Evolutionary conservation across 2,797 vertebrate species (phyloP).

Genomic region (Melanotaenia nigrans): DNA sequence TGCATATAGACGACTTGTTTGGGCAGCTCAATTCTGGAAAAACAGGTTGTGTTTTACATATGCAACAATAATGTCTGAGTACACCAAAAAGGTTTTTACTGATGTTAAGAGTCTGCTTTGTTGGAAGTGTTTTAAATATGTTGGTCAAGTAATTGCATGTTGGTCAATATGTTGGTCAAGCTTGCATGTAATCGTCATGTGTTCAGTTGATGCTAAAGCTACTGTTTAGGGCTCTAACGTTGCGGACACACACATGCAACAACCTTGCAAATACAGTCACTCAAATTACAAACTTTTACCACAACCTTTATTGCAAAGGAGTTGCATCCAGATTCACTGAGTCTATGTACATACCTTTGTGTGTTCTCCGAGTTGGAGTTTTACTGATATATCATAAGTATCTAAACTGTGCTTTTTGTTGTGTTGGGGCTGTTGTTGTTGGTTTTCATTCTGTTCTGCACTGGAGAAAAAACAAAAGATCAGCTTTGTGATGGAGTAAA

Average conservation of each 20-base stretch:
- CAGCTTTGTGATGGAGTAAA: neutral
- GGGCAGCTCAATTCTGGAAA: slow-evolving; percentile 41
- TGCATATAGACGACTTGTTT: slow-evolving; percentile 35
- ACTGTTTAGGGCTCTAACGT: slow-evolving; percentile 2
- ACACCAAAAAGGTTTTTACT: neutral
- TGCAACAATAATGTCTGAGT: slow-evolving; percentile 11
- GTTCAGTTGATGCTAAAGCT: neutral
- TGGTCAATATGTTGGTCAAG: neutral
- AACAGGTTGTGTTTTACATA: slow-evolving; percentile 33
- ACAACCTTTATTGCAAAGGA: no score
- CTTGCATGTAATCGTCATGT: neutral
- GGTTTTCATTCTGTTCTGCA: no score
- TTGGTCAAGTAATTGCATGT: neutral
- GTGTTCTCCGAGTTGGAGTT: neutral
- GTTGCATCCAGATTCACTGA: no score
- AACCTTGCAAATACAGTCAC: neutral
- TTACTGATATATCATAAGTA: neutral
- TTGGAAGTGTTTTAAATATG: neutral
- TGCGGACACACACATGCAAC: neutral
- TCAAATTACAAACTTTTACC: no score
- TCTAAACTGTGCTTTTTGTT: neutral
- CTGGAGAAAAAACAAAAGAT: neutral
- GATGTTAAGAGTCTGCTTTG: neutral
- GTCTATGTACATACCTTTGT: no score
- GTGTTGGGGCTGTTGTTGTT: no score